Base-by-base conservation (phyloP, 23 tunicate genomes). In the Styela clava region DNA sequence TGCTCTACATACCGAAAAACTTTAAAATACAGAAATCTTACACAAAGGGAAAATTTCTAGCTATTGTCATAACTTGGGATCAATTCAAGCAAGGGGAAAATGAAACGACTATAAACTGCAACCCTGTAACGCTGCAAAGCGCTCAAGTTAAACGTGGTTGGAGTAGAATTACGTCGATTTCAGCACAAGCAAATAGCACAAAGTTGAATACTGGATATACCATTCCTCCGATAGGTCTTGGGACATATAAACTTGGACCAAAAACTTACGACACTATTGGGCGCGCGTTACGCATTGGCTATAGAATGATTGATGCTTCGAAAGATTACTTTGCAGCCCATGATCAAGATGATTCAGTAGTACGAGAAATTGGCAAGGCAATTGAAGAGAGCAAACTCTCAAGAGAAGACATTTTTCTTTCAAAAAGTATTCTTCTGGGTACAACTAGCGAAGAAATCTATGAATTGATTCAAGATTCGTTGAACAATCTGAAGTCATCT, bases 201-300 rank as follows among this genome's bases (percentile, higher is more conserved):
- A 2, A 22, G 19, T 51, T 87, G 3, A 87, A 82, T 34, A 80
- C 86, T 2, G 91, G 82, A 5, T 74, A 35, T 24, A 81, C 25
- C 23, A 87, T 87, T 44, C 91, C 91, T 1, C 83, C 86, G 19
- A 67, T 87, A 1, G 91, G 91, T 16, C 62, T 87, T 7, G 86
- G 86, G 1, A 87, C 86, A 3, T 33, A 77, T 20, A 71, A 82
- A 2, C 68, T 87, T 2, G 44, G 52, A n/a, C 27, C 23, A 0
- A 77, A 82, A 19, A 74, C 85, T 16, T 74, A 74, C 68, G 82
- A 74, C 23, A 67, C 62, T 19, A 72, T 87, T 16, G 25, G n/a
- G 33, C 18, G 26, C 12, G 86, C 91, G 3, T 76, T 87, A 23
- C 33, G 67, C 2, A 33, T 87, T 16, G 91, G 91, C 18, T 87